These are phyloP conservation scores for Trachemys scripta DNA, from an alignment of 2,113 vertebrate genomes.

Conservation along the genomic window DNA sequence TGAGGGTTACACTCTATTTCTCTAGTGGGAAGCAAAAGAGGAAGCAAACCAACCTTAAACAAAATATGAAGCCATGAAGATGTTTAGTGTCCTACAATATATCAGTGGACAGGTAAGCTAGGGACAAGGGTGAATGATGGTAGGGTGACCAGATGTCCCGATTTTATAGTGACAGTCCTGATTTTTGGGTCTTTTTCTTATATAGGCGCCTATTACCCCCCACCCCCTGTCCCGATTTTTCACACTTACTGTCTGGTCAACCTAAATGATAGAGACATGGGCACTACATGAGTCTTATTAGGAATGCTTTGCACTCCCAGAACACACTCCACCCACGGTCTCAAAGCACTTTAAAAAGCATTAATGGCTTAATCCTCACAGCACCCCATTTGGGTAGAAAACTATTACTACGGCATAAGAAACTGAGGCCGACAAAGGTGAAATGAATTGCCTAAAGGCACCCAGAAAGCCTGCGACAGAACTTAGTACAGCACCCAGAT, in stretches of 20 bases:
- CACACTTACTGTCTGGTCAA: no score
- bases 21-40: neutral
- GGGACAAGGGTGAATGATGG: neutral
- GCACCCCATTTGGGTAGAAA: neutral
- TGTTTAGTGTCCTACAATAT: neutral
- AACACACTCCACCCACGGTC: neutral
- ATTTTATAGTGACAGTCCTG: no score
- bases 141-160: no score
- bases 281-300: neutral
- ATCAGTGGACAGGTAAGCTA: neutral
- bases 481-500: neutral
- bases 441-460: neutral
- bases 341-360: neutral
- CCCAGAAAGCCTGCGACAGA: neutral
- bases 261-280: neutral
- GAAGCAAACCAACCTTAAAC: neutral
- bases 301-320: neutral
- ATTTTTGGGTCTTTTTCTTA: no score
- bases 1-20: neutral
- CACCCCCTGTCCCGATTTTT: no score
- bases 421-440: neutral
- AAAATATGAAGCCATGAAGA: neutral
- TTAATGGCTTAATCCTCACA: neutral
- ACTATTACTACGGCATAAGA: neutral
- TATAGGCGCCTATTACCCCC: no score